Evolutionary conservation across 2,113 vertebrate genomes (phyloP).

Genomic region (Benthochromis sp.): DNA sequence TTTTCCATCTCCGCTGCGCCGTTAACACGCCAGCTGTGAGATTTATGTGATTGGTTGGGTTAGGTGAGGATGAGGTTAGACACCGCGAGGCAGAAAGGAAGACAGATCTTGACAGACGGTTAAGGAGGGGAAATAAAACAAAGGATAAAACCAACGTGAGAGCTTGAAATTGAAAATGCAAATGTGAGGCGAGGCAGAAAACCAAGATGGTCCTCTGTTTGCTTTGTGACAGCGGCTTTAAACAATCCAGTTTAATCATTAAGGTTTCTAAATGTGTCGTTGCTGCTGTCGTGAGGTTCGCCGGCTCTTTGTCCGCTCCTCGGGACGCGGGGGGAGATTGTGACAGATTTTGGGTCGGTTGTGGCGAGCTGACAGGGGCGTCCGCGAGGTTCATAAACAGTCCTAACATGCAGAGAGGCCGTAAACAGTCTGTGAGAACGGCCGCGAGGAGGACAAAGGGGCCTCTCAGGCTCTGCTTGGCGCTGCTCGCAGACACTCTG

Average conservation of each 20-base stretch:
- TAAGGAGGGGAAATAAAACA: not conserved
- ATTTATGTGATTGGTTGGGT: slow-evolving; percentile 4
- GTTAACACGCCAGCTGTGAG: not conserved
- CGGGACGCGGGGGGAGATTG: not conserved
- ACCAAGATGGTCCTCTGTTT: not conserved
- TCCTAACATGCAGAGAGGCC: slow-evolving; percentile 9
- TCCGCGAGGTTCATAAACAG: slow-evolving; percentile 18
- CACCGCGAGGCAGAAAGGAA: not conserved
- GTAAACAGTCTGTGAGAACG: slow-evolving; percentile 10
- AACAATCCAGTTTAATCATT: not conserved
- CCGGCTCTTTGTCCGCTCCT: not conserved
- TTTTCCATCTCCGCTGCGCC: not conserved
- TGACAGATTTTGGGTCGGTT: not conserved
- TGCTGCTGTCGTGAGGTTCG: not conserved
- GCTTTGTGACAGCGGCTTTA: not conserved
- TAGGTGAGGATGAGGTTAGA: slow-evolving; percentile 1
- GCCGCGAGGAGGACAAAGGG: slow-evolving; percentile 9
- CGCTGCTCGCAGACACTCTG: not conserved
- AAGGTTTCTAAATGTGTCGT: not conserved
- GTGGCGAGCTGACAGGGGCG: not conserved
- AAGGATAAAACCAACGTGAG: not conserved
- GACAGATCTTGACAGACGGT: not conserved
- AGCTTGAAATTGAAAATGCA: slow-evolving; percentile 8
- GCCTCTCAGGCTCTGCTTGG: not conserved
- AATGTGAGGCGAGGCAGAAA: not conserved